These are phyloP conservation scores for Pangasius djambal DNA, from an alignment of 2,797 vertebrate species.

Conservation along the genomic window DNA sequence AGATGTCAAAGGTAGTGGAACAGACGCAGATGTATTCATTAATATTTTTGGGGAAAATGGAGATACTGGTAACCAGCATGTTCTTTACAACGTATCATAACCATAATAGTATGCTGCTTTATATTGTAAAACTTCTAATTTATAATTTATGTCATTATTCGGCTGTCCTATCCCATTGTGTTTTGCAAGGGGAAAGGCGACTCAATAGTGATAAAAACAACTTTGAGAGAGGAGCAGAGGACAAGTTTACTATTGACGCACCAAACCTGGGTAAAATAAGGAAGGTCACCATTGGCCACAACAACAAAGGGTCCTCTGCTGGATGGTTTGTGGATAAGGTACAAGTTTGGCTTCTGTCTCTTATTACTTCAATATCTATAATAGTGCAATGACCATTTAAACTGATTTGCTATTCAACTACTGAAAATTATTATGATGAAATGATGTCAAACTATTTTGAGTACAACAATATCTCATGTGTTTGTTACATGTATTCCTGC, in stretches of 20 bases:
- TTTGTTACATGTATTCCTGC: background rate
- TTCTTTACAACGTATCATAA: background rate
- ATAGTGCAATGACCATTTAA: background rate
- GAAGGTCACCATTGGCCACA: conserved; percentile 94
- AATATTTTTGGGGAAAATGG: conserved; percentile 95
- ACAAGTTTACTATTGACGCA: conserved; percentile 92
- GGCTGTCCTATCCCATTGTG: background rate
- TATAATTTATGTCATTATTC: background rate
- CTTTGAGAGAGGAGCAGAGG: conserved; percentile 91
- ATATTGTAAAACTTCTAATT: conserved; percentile 1
- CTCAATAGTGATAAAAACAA: conserved; percentile 93
- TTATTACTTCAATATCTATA: background rate
- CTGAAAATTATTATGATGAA: background rate
- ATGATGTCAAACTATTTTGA: background rate
- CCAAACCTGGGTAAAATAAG: conserved; percentile 89
- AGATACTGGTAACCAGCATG: conserved; percentile 83
- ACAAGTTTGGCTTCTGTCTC: conserved; percentile 17
- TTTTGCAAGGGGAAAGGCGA: conserved; percentile 82
- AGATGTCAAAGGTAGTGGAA: conserved; percentile 88
- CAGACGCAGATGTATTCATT: conserved; percentile 94
- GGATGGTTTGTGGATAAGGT: conserved; percentile 96
- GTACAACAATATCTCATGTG: background rate
- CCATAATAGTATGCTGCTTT: conserved; percentile 1
- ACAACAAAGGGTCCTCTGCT: conserved; percentile 93
- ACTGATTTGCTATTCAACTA: background rate